phyloP scores from a whole-genome alignment of 2,888 invertebrate genomes.

The Altica lythri region DNA sequence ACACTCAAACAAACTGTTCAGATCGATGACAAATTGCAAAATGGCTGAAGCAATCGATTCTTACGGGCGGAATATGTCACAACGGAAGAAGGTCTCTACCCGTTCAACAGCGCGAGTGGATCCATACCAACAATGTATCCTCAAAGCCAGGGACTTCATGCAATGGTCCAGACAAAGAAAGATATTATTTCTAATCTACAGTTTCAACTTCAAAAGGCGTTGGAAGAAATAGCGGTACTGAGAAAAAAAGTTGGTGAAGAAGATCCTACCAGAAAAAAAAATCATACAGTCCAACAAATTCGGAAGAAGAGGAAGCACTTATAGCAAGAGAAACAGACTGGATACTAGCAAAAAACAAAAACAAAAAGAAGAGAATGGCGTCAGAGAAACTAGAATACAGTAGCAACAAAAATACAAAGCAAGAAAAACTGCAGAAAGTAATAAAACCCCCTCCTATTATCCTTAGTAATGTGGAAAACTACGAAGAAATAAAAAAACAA shows the following conservation, averaged over 20 bases:
- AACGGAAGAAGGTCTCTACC: no score
- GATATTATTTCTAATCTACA: neutral
- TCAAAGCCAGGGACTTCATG: no score
- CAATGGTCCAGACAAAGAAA: neutral
- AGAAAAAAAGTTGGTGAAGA: neutral
- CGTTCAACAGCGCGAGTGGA: neutral
- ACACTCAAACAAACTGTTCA: no score
- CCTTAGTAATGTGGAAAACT: neutral
- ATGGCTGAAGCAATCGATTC: no score
- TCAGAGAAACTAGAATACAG: neutral
- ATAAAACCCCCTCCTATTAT: neutral
- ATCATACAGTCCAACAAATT: neutral
- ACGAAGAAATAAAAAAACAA: neutral
- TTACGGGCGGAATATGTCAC: no score
- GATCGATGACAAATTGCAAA: no score
- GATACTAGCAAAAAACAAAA: neutral
- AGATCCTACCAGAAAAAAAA: neutral
- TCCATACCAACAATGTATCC: neutral
- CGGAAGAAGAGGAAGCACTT: neutral
- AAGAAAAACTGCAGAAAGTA: neutral
- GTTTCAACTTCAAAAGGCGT: neutral
- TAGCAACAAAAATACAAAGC: neutral
- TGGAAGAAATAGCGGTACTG: neutral
- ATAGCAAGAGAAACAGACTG: neutral
- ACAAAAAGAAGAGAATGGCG: neutral